Conservation (phyloP, 2,888 invertebrate genomes). For the Rhamnusium bicolor region DNA sequence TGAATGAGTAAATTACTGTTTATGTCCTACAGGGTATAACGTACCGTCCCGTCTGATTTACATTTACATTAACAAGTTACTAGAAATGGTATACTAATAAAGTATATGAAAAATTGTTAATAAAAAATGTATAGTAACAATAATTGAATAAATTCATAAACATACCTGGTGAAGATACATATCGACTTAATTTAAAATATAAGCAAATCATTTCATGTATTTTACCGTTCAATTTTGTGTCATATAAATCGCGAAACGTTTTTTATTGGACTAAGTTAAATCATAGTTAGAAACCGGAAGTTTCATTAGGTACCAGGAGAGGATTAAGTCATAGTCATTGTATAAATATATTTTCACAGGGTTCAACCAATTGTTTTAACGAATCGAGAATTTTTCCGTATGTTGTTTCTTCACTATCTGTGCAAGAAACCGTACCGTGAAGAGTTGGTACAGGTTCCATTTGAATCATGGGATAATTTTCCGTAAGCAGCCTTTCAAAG, state of each 20-base stretch:
- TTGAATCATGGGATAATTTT: no score
- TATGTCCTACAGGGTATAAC: background rate
- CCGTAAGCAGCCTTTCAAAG: no score
- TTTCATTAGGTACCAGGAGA: background rate
- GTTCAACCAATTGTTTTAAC: no score
- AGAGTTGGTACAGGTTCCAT: no score
- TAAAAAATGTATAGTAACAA: background rate
- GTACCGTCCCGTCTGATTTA: background rate
- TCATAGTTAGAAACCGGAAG: background rate
- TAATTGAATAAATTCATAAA: background rate
- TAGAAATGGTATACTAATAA: background rate
- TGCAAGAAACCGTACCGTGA: no score
- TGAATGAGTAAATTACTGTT: background rate
- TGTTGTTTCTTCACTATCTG: no score
- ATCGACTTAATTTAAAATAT: background rate
- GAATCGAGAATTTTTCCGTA: no score
- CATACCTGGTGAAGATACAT: background rate
- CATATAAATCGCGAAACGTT: background rate
- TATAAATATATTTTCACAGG: background rate
- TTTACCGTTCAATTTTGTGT: background rate
- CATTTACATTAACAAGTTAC: background rate
- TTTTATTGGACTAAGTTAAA: background rate
- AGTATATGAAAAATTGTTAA: background rate
- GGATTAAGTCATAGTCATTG: no score
- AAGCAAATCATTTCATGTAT: background rate